Evolutionary conservation across 2,797 vertebrate species (phyloP).

Genomic region (Chaetophractus vellerosus): DNA sequence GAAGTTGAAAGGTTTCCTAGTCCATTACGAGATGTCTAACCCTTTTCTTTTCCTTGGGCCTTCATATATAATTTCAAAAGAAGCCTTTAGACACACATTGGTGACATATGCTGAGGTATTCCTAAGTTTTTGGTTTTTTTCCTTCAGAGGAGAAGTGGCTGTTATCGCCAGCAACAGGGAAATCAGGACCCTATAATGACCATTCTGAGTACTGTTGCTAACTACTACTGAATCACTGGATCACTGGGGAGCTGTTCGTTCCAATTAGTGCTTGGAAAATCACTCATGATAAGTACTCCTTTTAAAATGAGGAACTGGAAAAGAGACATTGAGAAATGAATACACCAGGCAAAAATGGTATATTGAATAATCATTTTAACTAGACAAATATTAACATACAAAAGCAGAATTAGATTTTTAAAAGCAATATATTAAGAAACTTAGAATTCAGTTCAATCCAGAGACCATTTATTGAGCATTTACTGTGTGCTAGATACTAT

Average conservation of each 20-base stretch:
- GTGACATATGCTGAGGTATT: background rate
- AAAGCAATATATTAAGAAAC: background rate
- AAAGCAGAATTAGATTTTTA: background rate
- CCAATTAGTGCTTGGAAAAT: background rate
- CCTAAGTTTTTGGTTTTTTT: background rate
- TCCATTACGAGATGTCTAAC: background rate
- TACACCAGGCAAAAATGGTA: background rate
- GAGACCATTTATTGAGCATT: background rate
- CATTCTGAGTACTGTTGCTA: background rate
- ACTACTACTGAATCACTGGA: background rate
- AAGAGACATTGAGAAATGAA: background rate
- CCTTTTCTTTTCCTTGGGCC: background rate
- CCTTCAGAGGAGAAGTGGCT: background rate
- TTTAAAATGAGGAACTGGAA: background rate
- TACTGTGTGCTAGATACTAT: background rate
- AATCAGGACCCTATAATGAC: background rate
- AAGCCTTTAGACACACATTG: background rate
- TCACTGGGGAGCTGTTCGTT: background rate
- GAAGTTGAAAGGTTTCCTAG: background rate
- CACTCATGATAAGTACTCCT: background rate
- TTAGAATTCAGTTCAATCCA: background rate
- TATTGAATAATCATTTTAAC: background rate
- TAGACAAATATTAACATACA: background rate
- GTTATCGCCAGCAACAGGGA: background rate
- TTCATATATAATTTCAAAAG: background rate